These are phyloP conservation scores for Xestia xanthographa DNA, from an alignment of 2,888 invertebrate genomes.

Conservation along the genomic window DNA sequence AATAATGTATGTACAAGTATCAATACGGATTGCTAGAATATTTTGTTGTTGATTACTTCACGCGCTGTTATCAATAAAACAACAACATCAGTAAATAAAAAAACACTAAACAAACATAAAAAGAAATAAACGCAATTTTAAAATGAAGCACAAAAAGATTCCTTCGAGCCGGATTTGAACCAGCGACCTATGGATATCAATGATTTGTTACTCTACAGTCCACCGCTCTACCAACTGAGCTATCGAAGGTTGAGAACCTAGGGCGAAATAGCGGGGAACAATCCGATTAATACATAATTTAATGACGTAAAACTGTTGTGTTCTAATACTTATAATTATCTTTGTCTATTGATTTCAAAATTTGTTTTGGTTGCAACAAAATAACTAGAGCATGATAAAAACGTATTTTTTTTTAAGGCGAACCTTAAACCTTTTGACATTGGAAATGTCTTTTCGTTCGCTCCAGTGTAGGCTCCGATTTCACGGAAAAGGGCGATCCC, in stretches of 20 bases:
- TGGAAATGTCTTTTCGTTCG: no score
- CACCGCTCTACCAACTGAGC: constrained; percentile 91
- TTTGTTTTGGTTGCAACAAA: no score
- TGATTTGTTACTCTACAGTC: constrained; percentile 83
- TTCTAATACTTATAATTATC: background rate
- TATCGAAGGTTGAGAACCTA: constrained; percentile 83
- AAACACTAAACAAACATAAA: no score
- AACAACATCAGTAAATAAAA: no score
- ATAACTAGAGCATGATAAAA: no score
- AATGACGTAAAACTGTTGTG: constrained; percentile 2
- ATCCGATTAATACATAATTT: background rate
- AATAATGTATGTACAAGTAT: no score
- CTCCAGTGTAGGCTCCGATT: no score
- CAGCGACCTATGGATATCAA: constrained; percentile 92
- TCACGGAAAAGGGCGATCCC: no score
- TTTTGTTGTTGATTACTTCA: background rate
- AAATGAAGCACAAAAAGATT: constrained; percentile 69
- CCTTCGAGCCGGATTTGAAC: constrained; percentile 93
- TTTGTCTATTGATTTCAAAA: no score
- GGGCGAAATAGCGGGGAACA: constrained; percentile 40
- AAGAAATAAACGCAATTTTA: background rate
- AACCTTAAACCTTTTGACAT: background rate
- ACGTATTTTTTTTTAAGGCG: no score
- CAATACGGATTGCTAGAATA: no score
- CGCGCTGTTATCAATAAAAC: background rate